phyloP scores from a whole-genome alignment of 30 jellyfish, hydroid and myxozoan genomes.

The Rhopilema esculentum region DNA sequence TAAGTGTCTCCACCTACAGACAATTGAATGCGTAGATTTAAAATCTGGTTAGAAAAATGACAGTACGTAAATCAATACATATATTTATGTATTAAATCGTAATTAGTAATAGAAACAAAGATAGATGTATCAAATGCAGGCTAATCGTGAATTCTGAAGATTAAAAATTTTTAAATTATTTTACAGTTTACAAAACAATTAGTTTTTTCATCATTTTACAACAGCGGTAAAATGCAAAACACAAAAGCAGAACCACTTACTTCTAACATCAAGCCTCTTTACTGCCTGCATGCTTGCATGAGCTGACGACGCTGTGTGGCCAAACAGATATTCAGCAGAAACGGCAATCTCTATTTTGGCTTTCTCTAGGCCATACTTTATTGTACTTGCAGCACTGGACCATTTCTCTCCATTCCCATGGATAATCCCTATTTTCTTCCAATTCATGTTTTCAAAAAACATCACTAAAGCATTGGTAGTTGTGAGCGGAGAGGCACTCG shows the following conservation, averaged over 20 bases:
- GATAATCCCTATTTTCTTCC: conserved; percentile 75
- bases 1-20: too few species aligned
- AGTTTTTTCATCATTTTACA: too few species aligned
- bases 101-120: too few species aligned
- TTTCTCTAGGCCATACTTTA: conserved; percentile 18
- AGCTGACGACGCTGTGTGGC: conserved; percentile 41
- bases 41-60: too few species aligned
- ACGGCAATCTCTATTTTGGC: conserved; percentile 24
- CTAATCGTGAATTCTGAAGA: too few species aligned
- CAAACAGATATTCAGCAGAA: conserved; percentile 19
- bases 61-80: too few species aligned
- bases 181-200: too few species aligned
- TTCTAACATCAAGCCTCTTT: conserved; percentile 9
- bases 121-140: too few species aligned
- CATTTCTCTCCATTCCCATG: conserved; percentile 61
- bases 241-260: conserved; percentile 24
- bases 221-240: too few species aligned
- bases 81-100: too few species aligned
- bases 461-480: conserved; percentile 52
- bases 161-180: too few species aligned
- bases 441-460: conserved; percentile 63
- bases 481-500: conserved; percentile 62
- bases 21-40: too few species aligned
- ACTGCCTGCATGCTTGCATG: conserved; percentile 38
- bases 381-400: conserved; percentile 55